Evolutionary conservation across 2,888 invertebrate species (phyloP), one percentile per base, ranked within the genome.

Genomic region (Andrena haemorrhoa): DNA sequence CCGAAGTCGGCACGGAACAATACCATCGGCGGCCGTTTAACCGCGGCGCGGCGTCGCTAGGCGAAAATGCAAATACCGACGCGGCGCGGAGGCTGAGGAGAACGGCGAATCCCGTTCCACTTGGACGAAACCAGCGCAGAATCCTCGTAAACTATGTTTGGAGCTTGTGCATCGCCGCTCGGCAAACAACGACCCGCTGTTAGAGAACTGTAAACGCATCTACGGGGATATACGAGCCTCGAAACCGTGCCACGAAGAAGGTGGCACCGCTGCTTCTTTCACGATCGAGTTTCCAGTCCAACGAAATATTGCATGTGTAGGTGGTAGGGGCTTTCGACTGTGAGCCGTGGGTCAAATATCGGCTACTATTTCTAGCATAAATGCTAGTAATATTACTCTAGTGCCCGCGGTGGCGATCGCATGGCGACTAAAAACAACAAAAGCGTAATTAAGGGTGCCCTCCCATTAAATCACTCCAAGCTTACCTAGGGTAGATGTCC

Each of bases 1-100:
- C 73, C 61, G 77, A 75, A 71, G 72, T 12, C 60, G 71, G 49
- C 78, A 53, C 69, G 72, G 69, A 73, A 83, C 76, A 85, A 83
- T 86, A 68, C 61, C 66, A 7, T 53, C 76, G 71, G 16, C 68
- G 68, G 49, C 69, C 41, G 61, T 69, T 75, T 80, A 64, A 83
- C 56, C 68, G 26, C 16, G 66, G 60, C 68, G 26, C 16, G 66
- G 35, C 68, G 60, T 65, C n/a, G 75, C 75, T 58, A 60, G 26
- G 64, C 61, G 69, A 71, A 26, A 75, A 79, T 79, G 72, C 75
- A 79, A 85, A 83, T 83, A 69, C 53, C 73, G 35, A 16, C 51
- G 31, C 51, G 31, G 35, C 33, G 26, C 58, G n/a, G n/a, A 33
- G 12, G 61, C 8, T 41, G 6, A 41, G 31, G 41, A 23, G 41